Evolutionary conservation across 2,113 vertebrate species (phyloP), one percentile per base, ranked within the genome.

Genomic region (Bucco capensis): DNA sequence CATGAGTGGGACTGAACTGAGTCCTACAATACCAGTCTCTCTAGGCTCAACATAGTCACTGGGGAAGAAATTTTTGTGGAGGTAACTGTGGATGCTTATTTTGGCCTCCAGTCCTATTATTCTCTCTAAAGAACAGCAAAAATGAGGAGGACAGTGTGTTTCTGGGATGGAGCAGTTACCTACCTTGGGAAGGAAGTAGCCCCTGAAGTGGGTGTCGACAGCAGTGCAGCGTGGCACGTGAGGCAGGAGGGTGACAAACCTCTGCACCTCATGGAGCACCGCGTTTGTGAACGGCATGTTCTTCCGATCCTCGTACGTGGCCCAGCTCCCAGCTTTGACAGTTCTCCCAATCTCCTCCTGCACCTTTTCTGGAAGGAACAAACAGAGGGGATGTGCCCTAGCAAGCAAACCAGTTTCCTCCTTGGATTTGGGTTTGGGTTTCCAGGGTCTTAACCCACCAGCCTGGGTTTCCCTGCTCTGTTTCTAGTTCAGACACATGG

Each of bases 241-340:
- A 11, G 98, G 97, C 87, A 98, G 90, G 8, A 99, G 97, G 5
- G 98, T 98, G 91, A 98, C 98, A 77, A 98, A 98, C 79, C 99
- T 97, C 96, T 98, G 98, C 69, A 98, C 97, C 95, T 99, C 99
- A 0, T 99, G 98, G 85, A 99, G 97, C 76, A 99, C 98, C 0
- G 99, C 98, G 0, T 97, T 97, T 6, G 98, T 99, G 72, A 98
- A 99, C 0, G 98, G 98, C 96, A 98, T 91, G 2, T 46, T 67
- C 27, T 53, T 95, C 81, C 96, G 95, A 78, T 98, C 97, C 74
- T 97, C 97, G 0, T 81, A 96, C 0, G 67, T 93, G 22, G 97
- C 97, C 27, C 40, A 90, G 58, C 85, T 92, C 15, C 95, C 88
- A 0, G 74, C 82, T 28, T 95, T 92, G 15, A 98, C 62, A 0